Evolutionary conservation across 92 coral and sea anemone species (phyloP).

Genomic region (Porites divaricata): DNA sequence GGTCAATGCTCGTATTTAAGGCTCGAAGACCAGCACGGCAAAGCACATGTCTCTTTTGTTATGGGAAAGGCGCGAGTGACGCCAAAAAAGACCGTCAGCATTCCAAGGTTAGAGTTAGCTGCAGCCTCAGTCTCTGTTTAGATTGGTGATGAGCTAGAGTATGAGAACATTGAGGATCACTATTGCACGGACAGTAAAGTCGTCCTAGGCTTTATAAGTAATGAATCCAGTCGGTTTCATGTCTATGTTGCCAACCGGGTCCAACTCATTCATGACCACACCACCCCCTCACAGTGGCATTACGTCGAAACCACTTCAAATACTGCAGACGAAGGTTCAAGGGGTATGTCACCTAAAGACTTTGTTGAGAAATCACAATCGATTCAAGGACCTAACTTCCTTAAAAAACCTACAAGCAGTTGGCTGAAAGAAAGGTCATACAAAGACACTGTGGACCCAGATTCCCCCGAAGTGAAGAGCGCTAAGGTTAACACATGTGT

Average conservation of each 20-base stretch:
- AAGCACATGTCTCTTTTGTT: slow-evolving; percentile 54
- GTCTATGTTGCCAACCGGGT: slow-evolving; percentile 59
- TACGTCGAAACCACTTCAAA: slow-evolving; percentile 43
- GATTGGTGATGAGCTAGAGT: slow-evolving; percentile 25
- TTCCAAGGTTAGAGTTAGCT: slow-evolving; percentile 66
- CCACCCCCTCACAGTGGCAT: slow-evolving; percentile 63
- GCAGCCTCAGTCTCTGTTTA: slow-evolving; percentile 65
- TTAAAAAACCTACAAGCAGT: slow-evolving; percentile 41
- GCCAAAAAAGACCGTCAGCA: slow-evolving; percentile 30
- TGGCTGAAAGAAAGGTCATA: slow-evolving; percentile 48
- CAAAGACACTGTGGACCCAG: slow-evolving; percentile 41
- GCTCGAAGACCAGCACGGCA: slow-evolving; percentile 56
- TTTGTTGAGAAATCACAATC: slow-evolving; percentile 68
- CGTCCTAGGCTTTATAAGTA: slow-evolving; percentile 62
- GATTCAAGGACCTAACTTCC: slow-evolving; percentile 62
- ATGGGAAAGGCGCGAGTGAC: slow-evolving; percentile 65
- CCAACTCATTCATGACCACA: slow-evolving; percentile 50
- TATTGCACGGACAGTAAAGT: slow-evolving; percentile 76
- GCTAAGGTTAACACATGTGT: slow-evolving; percentile 32
- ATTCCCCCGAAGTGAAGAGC: slow-evolving; percentile 62
- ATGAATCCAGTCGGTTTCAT: slow-evolving; percentile 64
- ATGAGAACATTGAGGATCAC: slow-evolving; percentile 11
- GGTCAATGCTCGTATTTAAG: slow-evolving; percentile 69
- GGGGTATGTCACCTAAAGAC: slow-evolving; percentile 60
- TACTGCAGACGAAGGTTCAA: slow-evolving; percentile 70